These are phyloP conservation scores for Crematogaster levior DNA, from an alignment of 2,888 invertebrate genomes.

Conservation along the genomic window DNA sequence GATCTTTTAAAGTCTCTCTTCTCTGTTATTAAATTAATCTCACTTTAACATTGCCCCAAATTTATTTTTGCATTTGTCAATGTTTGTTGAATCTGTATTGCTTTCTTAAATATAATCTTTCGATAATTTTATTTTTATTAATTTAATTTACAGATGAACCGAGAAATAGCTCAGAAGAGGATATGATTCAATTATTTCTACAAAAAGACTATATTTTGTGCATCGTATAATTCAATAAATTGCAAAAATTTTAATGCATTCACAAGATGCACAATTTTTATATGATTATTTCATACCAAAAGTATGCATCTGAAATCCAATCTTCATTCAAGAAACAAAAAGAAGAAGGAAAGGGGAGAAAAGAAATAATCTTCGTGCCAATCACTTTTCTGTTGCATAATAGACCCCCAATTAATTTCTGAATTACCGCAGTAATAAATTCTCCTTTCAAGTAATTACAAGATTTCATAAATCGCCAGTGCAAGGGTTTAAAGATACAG, in stretches of 20 bases:
- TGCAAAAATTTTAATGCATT: neutral
- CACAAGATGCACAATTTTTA: neutral
- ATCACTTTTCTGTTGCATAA: neutral
- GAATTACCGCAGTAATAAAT: neutral
- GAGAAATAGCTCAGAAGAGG: neutral
- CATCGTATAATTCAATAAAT: neutral
- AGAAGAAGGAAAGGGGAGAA: no score
- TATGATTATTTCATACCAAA: neutral
- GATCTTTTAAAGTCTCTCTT: neutral
- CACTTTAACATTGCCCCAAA: neutral
- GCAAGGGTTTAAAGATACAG: conserved; percentile 29
- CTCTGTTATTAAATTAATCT: neutral
- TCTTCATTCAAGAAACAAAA: neutral
- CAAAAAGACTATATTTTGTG: neutral
- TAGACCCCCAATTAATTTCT: neutral
- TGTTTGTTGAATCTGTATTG: neutral
- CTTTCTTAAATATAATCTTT: neutral
- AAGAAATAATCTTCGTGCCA: neutral
- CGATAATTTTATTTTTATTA: neutral
- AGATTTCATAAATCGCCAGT: conserved; percentile 19
- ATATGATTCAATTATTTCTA: neutral
- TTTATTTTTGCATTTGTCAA: neutral
- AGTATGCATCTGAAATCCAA: neutral
- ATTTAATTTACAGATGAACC: neutral
- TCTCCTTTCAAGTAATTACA: conserved; percentile 21